Conservation (phyloP, 2,113 vertebrate genomes). For the Columbina picui region DNA sequence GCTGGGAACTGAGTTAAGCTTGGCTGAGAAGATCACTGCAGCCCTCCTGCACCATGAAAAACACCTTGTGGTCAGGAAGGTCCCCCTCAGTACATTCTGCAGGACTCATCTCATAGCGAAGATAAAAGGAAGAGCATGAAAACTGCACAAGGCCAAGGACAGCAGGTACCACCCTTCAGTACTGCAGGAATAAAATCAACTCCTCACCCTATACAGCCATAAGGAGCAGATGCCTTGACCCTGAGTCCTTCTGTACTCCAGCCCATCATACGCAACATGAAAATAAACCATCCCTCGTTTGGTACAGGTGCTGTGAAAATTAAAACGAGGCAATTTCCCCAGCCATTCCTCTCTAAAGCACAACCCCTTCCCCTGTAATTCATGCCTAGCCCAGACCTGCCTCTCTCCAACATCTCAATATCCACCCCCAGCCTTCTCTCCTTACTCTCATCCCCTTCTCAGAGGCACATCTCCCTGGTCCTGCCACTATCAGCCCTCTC, state of each 20-base stretch:
- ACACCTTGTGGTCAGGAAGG: rapidly evolving
- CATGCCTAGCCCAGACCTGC: too few species aligned
- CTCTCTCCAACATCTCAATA: neutral
- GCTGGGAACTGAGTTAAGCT: neutral
- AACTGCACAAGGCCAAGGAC: rapidly evolving
- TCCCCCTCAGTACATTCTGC: neutral
- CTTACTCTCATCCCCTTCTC: neutral
- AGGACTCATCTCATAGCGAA: neutral
- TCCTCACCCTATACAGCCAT: neutral
- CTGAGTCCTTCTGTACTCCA: neutral
- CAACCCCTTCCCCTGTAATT: neutral
- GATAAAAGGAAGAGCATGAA: neutral
- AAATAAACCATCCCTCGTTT: neutral
- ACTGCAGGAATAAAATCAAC: neutral
- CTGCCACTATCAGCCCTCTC: neutral
- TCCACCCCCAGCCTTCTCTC: neutral
- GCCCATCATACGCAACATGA: rapidly evolving
- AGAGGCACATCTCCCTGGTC: neutral
- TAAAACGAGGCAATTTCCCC: neutral
- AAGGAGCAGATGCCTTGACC: neutral
- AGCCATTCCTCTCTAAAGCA: neutral
- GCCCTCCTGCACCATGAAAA: neutral
- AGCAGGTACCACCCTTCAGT: neutral
- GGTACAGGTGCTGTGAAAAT: neutral
- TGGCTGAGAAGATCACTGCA: neutral